Base-by-base conservation (phyloP, 2,113 vertebrate genomes). In the Spea bombifrons region DNA sequence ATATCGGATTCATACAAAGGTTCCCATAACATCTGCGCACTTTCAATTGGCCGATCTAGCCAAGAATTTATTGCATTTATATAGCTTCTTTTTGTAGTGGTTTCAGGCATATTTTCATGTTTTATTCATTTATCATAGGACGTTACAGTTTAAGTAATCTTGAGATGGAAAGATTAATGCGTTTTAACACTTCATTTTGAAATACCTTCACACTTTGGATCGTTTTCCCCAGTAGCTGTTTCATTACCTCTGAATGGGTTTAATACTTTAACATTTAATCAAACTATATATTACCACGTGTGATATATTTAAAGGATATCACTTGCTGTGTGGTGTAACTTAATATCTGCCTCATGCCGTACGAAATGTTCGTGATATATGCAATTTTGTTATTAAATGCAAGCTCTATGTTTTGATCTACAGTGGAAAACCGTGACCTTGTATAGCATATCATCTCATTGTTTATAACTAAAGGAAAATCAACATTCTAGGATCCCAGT, bases 381-480 rank as follows among this genome's bases (percentile, higher is more conserved):
- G 89, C 84, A 82, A 84, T 88, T 90, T 88, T 93, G 87, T 92
- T 91, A 92, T 91, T 90, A 90, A 91, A 91, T 92, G 86, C 88
- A 89, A 93, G 88, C 89, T 93, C 88, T 91, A 91, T 90, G 90
- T 93, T 94, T 92, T 91, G 87, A 87, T 92, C 87, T 87, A 82
- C 88, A 88, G 89, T 91, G 90, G 90, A 93, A 91, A 92, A 92
- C 91, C 89, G 87, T 92, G 90, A 92, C 90, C 90, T 88, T 87
- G 88, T 91, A 91, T 89, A 91, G 88, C 90, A 90, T 90, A 91
- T 91, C 88, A 89, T 88, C 90, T 89, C 89, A 90, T 90, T 93
- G 91, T 93, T 92, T 91, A 93, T 92, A 92, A 92, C 86, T 90
- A 88, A 87, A 89, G 88, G 91, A 93, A 93, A 92, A 93, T 92